Evolutionary conservation across 2,113 vertebrate species (phyloP), one percentile per base, ranked within the genome.

Genomic region (Salvelinus namaycush): DNA sequence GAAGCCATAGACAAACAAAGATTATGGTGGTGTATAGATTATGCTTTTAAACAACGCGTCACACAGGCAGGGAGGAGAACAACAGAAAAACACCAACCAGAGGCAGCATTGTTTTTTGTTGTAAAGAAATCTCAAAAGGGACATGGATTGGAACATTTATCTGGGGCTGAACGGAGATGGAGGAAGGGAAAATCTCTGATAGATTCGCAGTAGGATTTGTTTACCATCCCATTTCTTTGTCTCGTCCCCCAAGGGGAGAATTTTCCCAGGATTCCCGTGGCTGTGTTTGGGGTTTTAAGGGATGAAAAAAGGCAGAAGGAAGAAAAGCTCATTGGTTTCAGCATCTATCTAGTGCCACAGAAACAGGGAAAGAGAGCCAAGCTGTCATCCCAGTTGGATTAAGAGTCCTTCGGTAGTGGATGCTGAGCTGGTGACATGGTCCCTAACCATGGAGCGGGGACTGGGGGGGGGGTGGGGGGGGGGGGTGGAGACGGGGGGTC

Each of bases 291-390:
- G 90, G 39, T 44, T 44, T 44, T 44, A 44, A 12, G 39, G 39
- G 39, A 89, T 87, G 83, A 87, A 84, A 91, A 39, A 48, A n/a
- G 90, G 86, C 81, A 78, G 81, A 44, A 74, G 69, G 86, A 87
- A 88, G 88, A 92, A 92, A 90, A 92, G 87, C 85, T 81, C 86
- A 93, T 90, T 93, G 90, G 91, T 91, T 87, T 89, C 89, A 90
- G 87, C 74, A 66, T 85, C 80, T 54, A 54, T 4, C 51, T 18
- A 54, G 51, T 18, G 16, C 13, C 51, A 75, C 82, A 88, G 91
- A 87, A 90, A 88, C 39, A 44, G 39, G 39, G 39, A 44, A 81
- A 82, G 4, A 87, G 85, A 88, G 89, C 88, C 90, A 89, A 91
- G 86, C 88, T 92, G 88, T 90, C 89, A 90, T 90, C 83, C 85